These are phyloP conservation scores for Epizoanthus illoricatus DNA, from an alignment of 92 coral and sea anemone genomes.

Conservation along the genomic window DNA sequence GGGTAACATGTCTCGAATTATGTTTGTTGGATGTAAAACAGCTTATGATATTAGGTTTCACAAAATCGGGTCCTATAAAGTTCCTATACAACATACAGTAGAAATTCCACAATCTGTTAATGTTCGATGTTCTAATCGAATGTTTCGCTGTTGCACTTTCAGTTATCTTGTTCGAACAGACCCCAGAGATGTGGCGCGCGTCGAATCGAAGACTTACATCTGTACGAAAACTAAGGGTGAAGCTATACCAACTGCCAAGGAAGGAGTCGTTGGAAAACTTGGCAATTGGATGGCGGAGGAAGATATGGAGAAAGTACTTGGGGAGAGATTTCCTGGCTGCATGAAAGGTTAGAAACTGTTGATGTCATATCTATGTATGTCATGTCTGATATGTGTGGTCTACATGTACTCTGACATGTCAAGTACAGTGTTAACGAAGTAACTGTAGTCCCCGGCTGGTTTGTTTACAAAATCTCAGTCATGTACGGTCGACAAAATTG, in stretches of 20 bases:
- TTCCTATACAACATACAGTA: background rate
- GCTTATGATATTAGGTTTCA: background rate
- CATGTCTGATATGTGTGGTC: no score
- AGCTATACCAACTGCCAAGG: constrained; percentile 67
- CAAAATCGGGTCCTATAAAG: background rate
- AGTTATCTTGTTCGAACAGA: constrained; percentile 84
- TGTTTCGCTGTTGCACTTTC: background rate
- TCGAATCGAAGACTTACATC: constrained; percentile 82
- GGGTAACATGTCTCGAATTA: background rate
- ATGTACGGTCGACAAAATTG: no score
- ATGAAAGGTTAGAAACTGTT: constrained; percentile 66
- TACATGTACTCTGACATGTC: no score
- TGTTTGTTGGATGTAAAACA: constrained; percentile 1
- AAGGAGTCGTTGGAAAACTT: constrained; percentile 64
- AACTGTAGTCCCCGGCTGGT: no score
- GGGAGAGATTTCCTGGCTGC: constrained; percentile 76
- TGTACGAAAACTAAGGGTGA: constrained; percentile 72
- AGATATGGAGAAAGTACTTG: constrained; percentile 59
- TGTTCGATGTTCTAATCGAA: background rate
- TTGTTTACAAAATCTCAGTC: no score
- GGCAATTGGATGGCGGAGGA: constrained; percentile 81
- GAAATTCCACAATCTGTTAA: background rate
- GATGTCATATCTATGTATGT: background rate
- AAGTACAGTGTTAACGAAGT: no score
- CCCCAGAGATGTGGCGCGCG: constrained; percentile 92